Evolutionary conservation across 2,888 invertebrate genomes (phyloP).

Genomic region (Branchipolynoe longqiensis): DNA sequence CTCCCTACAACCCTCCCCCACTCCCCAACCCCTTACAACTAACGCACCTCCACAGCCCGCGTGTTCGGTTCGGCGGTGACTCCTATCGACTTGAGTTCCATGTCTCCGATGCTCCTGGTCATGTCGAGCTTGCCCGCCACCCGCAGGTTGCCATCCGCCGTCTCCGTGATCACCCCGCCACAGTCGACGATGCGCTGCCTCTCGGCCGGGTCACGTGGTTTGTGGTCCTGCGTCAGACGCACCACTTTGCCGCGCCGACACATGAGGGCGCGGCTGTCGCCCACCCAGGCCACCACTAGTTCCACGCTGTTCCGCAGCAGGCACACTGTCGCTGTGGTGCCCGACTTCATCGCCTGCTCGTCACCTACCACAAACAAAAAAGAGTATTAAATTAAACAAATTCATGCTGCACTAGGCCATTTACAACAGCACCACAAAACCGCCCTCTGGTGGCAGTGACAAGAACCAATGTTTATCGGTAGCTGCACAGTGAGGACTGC

Average conservation of each 20-base stretch:
- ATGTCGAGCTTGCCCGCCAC: slow-evolving; percentile 83
- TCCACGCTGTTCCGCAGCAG: slow-evolving; percentile 82
- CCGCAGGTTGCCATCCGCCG: slow-evolving; percentile 81
- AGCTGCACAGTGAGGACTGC: too few relatives aligned
- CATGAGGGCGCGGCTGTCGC: slow-evolving; percentile 83
- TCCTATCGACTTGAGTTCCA: slow-evolving; percentile 83
- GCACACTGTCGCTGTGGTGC: slow-evolving; percentile 84
- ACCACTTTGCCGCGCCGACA: slow-evolving; percentile 82
- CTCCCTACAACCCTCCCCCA: too few relatives aligned
- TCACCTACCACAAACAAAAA: too few relatives aligned
- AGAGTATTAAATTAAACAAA: too few relatives aligned
- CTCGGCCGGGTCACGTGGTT: slow-evolving; percentile 82
- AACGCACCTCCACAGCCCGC: slow-evolving; percentile 79
- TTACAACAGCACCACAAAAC: too few relatives aligned
- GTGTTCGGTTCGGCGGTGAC: slow-evolving; percentile 83
- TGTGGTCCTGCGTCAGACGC: slow-evolving; percentile 83
- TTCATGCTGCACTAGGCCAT: too few relatives aligned
- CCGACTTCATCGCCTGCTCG: slow-evolving; percentile 72
- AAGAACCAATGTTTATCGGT: too few relatives aligned
- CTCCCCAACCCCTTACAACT: too few relatives aligned
- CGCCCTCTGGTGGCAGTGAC: too few relatives aligned
- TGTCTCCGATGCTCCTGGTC: slow-evolving; percentile 84
- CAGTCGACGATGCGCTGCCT: slow-evolving; percentile 81
- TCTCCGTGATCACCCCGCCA: slow-evolving; percentile 81
- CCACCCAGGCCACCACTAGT: slow-evolving; percentile 83